Conservation (phyloP, 2,888 invertebrate species). For the Tetranychus truncatus region DNA sequence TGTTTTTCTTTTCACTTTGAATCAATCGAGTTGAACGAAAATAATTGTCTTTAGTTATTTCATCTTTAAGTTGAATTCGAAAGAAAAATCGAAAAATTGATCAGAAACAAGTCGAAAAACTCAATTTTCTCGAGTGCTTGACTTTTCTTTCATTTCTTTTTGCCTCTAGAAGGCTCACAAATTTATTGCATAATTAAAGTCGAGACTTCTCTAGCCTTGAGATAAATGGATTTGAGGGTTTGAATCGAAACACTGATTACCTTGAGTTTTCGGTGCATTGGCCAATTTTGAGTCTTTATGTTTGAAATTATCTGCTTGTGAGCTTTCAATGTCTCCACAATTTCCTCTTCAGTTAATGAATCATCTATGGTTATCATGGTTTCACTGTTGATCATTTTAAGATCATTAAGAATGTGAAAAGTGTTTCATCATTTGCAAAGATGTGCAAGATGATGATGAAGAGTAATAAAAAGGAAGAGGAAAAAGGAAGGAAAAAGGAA, state of each 20-base stretch:
- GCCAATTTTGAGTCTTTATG: constrained; percentile 21
- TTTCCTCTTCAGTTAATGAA: constrained; percentile 47
- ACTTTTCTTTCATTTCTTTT: no score
- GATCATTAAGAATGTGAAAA: neutral
- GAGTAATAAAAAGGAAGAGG: neutral
- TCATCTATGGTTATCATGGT: constrained; percentile 22
- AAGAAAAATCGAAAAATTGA: no score
- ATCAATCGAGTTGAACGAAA: no score
- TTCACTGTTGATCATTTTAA: constrained; percentile 7
- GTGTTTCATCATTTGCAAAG: neutral
- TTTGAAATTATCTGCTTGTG: constrained; percentile 59
- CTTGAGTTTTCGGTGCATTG: constrained; percentile 22
- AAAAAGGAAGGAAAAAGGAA: neutral
- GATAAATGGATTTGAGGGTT: no score
- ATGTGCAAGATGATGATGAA: neutral
- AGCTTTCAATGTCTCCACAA: constrained; percentile 67
- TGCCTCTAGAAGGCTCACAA: no score
- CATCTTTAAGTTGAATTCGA: no score
- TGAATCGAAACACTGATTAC: neutral
- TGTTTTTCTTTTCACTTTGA: no score
- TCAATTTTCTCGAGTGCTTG: no score
- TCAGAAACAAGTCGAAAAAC: no score
- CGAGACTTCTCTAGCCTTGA: no score
- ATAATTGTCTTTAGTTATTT: no score
- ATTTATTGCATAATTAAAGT: no score